Percentiles rank a stretch among this genome's conserved stretches.
Conservation (phyloP, 2,888 invertebrate species). For the Hirtodrosophila confusa region DNA sequence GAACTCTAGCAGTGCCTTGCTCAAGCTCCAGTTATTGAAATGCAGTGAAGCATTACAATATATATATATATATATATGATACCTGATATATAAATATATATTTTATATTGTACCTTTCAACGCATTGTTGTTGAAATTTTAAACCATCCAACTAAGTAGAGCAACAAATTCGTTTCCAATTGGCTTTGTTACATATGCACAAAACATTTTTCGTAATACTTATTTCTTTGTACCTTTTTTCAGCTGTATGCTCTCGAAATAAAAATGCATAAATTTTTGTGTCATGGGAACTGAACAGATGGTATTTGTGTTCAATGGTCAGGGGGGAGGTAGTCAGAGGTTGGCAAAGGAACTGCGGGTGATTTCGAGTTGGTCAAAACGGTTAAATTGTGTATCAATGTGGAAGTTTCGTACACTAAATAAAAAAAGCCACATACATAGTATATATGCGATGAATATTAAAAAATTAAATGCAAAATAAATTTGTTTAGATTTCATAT, state of each 20-base stretch:
- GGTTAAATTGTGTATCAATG: slow-evolving; percentile 54
- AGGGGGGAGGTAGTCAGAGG: slow-evolving; percentile 13
- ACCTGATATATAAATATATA: slow-evolving; percentile 3
- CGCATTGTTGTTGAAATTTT: slow-evolving; percentile 32
- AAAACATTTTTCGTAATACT: slow-evolving; percentile 56
- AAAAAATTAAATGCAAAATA: slow-evolving; percentile 34
- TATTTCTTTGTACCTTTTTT: slow-evolving; percentile 49
- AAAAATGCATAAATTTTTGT: slow-evolving; percentile 70
- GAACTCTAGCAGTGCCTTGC: neutral
- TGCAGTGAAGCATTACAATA: slow-evolving; percentile 39
- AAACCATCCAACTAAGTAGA: slow-evolving; percentile 24
- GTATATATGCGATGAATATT: slow-evolving; percentile 41
- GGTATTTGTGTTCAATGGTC: slow-evolving; percentile 44
- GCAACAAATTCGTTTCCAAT: slow-evolving; percentile 42
- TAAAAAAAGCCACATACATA: slow-evolving; percentile 26
- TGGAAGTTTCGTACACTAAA: slow-evolving; percentile 36
- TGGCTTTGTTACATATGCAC: slow-evolving; percentile 62
- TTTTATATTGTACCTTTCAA: neutral
- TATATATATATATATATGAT: slow-evolving; percentile 11
- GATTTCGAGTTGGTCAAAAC: slow-evolving; percentile 35
- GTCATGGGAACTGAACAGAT: slow-evolving; percentile 71
- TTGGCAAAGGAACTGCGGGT: neutral
- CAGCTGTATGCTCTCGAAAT: slow-evolving; percentile 43
- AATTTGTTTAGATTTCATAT: slow-evolving; percentile 31
- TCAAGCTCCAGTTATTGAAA: slow-evolving; percentile 2